Evolutionary conservation across 2,797 vertebrate species (phyloP).

Genomic region (Myiothlypis coronata): DNA sequence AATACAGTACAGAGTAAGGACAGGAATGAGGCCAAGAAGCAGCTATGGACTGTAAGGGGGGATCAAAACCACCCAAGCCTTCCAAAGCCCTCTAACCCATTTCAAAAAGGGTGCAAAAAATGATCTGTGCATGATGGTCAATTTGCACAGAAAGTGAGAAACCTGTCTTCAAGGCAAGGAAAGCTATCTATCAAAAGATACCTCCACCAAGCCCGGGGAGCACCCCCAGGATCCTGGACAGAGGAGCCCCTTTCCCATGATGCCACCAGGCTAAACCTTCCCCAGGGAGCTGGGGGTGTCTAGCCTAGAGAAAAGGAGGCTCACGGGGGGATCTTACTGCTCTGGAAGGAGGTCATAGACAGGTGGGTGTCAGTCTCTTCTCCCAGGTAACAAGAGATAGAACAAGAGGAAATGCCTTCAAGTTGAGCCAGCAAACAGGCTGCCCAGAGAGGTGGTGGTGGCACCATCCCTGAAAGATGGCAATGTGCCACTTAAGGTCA

Average conservation of each 20-base stretch:
- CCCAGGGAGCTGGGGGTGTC: not conserved
- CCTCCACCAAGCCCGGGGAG: not conserved
- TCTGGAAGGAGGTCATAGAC: not conserved
- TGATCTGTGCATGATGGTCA: rapidly evolving
- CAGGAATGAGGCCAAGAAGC: not conserved
- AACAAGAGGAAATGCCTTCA: not conserved
- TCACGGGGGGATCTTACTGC: not conserved
- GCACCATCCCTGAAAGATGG: not conserved
- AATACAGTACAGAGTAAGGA: not conserved
- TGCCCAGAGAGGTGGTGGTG: not conserved
- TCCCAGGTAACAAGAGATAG: not conserved
- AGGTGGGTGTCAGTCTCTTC: not conserved
- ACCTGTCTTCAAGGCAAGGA: not conserved
- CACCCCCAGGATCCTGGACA: not conserved
- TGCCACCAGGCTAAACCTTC: not conserved
- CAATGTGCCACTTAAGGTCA: not conserved
- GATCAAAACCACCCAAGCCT: not conserved
- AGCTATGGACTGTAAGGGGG: not conserved
- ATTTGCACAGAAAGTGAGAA: not conserved
- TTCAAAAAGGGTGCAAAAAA: not conserved
- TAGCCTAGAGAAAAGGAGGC: not conserved
- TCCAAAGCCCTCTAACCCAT: not conserved
- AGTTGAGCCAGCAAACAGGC: not conserved
- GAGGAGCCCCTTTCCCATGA: not conserved
- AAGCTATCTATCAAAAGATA: not conserved